These are phyloP conservation scores for Psix sp. DNA, from an alignment of 1,140 invertebrate species.

Conservation along the genomic window DNA sequence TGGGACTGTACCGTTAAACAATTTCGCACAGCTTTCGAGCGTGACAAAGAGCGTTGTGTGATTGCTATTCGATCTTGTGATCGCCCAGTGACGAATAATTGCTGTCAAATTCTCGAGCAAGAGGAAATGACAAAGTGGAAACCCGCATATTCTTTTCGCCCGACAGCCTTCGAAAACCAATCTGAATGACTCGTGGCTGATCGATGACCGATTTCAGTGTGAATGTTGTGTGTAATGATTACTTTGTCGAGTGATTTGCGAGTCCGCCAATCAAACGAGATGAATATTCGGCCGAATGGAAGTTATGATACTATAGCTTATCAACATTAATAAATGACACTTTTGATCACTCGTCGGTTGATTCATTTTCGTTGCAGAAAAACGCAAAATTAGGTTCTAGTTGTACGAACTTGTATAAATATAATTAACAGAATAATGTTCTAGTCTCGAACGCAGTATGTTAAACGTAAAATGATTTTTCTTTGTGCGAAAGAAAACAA, in stretches of 20 bases:
- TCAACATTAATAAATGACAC: no score
- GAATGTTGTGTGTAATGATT: constrained; percentile 56
- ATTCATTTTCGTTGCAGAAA: no score
- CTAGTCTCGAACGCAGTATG: no score
- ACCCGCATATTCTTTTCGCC: constrained; percentile 20
- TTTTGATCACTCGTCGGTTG: no score
- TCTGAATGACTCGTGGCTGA: constrained; percentile 21
- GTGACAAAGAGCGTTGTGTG: constrained; percentile 51
- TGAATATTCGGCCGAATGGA: no score
- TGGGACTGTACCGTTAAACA: constrained; percentile 57
- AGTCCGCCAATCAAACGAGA: no score
- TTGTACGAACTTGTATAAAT: no score
- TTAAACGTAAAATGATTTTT: no score
- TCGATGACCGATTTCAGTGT: constrained; percentile 62
- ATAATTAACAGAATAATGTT: no score
- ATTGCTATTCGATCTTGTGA: constrained; percentile 36
- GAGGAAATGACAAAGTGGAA: constrained; percentile 55
- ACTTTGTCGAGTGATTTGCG: constrained; percentile 49
- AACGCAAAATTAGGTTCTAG: no score
- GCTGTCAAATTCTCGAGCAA: constrained; percentile 24
- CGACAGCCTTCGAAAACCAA: background rate
- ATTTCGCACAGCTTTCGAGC: constrained; percentile 52
- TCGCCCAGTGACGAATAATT: constrained; percentile 31
- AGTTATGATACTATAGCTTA: no score
- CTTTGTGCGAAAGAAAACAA: no score